Evolutionary conservation across 2,797 vertebrate genomes (phyloP), one percentile per base, ranked within the genome.

Genomic region (Cuculus canorus): DNA sequence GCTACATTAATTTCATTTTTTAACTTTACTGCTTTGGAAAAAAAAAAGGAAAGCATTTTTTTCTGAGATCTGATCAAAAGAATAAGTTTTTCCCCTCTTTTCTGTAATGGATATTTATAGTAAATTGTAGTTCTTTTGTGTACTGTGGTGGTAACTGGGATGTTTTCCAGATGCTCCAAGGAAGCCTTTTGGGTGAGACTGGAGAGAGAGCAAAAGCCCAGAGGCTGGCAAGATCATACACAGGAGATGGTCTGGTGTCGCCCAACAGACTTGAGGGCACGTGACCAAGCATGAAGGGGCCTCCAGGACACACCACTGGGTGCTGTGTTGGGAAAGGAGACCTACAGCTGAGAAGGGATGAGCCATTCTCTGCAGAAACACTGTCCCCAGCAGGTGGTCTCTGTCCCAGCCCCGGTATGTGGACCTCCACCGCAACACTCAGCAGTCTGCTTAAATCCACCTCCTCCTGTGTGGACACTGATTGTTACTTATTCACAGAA

Each of bases 151-250:
- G 6, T 56, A 63, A 54, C 9, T 41, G 33, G 6, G 24, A 59
- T 69, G 22, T 5, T 72, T 85, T 90, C 72, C 47, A 71, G 11
- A 12, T 78, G 19, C 47, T 71, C 39, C 81, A 28, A 4, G 21
- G 30, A 57, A 72, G 50, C 9, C 30, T 69, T 69, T 86, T 53
- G 30, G 7, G 10, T 82, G 39, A 83, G 35, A 75, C 13, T 52
- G 61, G 56, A 73, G 17, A 64, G 6, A 15, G 7, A 1, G 2
- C 1, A 1, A 75, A 35, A 35, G 32, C 41, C 14, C 2, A 4
- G 19, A 22, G 10, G 6, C 8, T 27, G 18, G 17, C 64, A 54
- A 27, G 17, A 25, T 45, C 0, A 0, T 21, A 17, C 3, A 37
- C 4, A 35, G 11, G 47, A 10, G 9, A 28, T 18, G 10, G 7